phyloP scores from a whole-genome alignment of 2,888 invertebrate genomes.

The Hartigia nigra region DNA sequence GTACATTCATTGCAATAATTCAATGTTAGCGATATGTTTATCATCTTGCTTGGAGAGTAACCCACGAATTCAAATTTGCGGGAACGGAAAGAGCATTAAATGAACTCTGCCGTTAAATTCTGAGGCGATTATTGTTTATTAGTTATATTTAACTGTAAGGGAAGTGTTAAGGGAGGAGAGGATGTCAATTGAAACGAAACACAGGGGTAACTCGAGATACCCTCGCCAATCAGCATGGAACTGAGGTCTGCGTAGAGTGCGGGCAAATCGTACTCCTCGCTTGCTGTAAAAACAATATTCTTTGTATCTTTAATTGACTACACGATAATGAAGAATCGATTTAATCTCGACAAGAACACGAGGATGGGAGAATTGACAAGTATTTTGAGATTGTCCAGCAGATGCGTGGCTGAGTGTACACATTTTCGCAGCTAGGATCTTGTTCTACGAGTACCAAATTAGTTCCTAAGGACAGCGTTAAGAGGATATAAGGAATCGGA shows the following conservation, averaged over 20 bases:
- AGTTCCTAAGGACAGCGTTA: not conserved
- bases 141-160: not conserved
- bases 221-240: constrained; percentile 63
- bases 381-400: not conserved
- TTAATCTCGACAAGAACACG: not conserved
- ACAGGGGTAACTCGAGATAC: constrained; percentile 54
- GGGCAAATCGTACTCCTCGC: constrained; percentile 61
- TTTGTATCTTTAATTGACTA: not conserved
- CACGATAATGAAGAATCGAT: not conserved
- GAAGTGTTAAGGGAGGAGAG: not conserved
- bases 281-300: constrained; percentile 55
- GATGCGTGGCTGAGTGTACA: not conserved
- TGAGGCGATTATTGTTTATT: not conserved
- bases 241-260: constrained; percentile 61
- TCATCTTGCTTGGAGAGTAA: not conserved
- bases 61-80: not conserved
- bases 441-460: not conserved
- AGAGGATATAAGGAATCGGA: not conserved
- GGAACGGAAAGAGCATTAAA: not conserved
- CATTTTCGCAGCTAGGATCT: not conserved
- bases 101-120: not conserved
- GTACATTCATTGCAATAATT: not conserved
- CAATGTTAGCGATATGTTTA: not conserved
- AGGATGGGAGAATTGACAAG: not conserved
- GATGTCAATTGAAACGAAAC: constrained; percentile 21